Evolutionary conservation across 2,797 vertebrate genomes (phyloP), one percentile per base, ranked within the genome.

Genomic region (Poecilia velifera): DNA sequence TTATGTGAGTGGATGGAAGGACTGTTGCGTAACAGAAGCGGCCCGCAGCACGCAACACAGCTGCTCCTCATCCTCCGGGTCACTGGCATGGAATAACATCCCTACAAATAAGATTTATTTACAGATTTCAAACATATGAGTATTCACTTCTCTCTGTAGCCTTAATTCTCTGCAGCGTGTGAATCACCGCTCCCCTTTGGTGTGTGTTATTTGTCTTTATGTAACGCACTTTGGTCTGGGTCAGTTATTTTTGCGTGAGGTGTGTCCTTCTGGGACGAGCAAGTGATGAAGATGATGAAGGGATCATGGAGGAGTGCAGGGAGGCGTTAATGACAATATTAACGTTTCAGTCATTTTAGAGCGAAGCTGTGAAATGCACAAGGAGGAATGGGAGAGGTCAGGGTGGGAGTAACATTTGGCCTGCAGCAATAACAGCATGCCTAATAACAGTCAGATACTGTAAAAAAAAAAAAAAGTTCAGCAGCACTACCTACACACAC

Each of bases 21-120:
- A 78, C 85, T 88, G 75, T 96, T 96, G 90, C 70, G 85, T 94
- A 96, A 96, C 84, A 39, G 76, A 28, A 72, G 88, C 49, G 78
- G 82, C 41, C 68, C 3, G 1, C 91, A 83, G 89, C 73, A 41
- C 80, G 76, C 86, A 73, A 88, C 86, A 46, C 90, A 93, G 93
- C 89, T 87, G 88, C 90, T 85, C 90, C 84, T 91, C 88, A 82
- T 92, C 86, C 87, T 59, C 4, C 57, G 73, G 80, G 64, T 81
- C 87, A 59, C 39, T 64, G 83, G 73, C 74, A 47, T 72, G 76
- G 85, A 91, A 87, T 83, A 72, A 88, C 64, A 79, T 76, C 49
- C 39, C 51, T 8, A 43, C 66, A 86, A 91, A 88, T 82, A 74
- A 83, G 85, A 86, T 82, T 80, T 62, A 43, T 76, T 82, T 85